A percentile compares a stretch with the other conserved stretches of the same genome.
Conservation (phyloP, 30 jellyfish, hydroid and myxozoan species). For the Mastigias papua region DNA sequence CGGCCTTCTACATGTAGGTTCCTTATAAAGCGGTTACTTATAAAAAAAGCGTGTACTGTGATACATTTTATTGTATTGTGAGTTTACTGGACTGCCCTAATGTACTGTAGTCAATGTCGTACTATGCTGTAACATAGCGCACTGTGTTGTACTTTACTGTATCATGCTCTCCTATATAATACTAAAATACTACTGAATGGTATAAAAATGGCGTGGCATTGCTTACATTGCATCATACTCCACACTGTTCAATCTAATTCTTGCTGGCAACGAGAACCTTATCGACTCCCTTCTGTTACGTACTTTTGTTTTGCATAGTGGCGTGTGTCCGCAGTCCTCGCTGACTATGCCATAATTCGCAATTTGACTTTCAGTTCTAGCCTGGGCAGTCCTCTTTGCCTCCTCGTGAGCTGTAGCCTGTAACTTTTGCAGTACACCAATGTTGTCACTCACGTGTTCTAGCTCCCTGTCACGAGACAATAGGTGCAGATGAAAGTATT, state of each 20-base stretch:
- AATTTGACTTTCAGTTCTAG: neutral
- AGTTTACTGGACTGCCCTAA: too few relatives aligned
- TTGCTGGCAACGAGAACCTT: neutral
- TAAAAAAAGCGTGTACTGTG: too few relatives aligned
- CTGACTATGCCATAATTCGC: neutral
- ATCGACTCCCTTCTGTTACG: neutral
- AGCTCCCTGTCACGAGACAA: conserved; percentile 23
- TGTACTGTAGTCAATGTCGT: too few relatives aligned
- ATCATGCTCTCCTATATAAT: neutral
- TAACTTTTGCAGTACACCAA: neutral
- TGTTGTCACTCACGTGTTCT: conserved; percentile 20
- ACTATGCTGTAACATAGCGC: too few relatives aligned
- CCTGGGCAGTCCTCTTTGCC: conserved; percentile 21
- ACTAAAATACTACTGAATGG: neutral
- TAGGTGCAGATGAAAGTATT: too few relatives aligned
- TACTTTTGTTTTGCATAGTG: neutral
- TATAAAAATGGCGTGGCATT: neutral
- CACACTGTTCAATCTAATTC: neutral
- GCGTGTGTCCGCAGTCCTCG: neutral
- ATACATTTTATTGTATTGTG: too few relatives aligned
- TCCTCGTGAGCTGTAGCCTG: conserved; percentile 33
- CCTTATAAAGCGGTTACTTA: too few relatives aligned
- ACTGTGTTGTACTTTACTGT: too few relatives aligned
- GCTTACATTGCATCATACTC: neutral
- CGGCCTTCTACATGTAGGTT: too few relatives aligned